Percentiles rank a stretch among this genome's conserved stretches.
Conservation (phyloP, 2,888 invertebrate species). For the Drosophila acutilabella region DNA sequence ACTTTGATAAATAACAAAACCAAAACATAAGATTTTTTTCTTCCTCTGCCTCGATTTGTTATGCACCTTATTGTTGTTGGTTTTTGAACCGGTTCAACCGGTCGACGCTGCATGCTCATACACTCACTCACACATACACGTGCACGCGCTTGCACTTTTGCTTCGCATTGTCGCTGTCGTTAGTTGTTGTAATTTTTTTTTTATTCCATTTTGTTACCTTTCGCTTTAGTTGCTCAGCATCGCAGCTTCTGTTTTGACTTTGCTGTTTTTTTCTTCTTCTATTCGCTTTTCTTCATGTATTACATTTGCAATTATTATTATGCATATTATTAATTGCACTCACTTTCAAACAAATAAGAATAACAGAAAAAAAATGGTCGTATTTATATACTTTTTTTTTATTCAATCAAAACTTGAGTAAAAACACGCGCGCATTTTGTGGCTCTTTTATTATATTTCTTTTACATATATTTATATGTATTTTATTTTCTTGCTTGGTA, state of each 20-base stretch:
- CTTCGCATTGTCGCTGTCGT: slow-evolving; percentile 13
- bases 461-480: not conserved
- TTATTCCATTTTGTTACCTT: slow-evolving; percentile 50
- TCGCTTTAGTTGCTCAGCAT: slow-evolving; percentile 35
- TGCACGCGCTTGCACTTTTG: slow-evolving; percentile 44
- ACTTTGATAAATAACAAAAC: slow-evolving; percentile 25
- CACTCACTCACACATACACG: slow-evolving; percentile 15
- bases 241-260: slow-evolving; percentile 53
- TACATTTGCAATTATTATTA: slow-evolving; percentile 17
- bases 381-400: slow-evolving; percentile 5
- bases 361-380: slow-evolving; percentile 44
- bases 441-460: slow-evolving; percentile 11
- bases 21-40: slow-evolving; percentile 32
- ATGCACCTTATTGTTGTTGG: slow-evolving; percentile 37
- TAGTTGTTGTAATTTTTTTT: slow-evolving; percentile 34
- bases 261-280: slow-evolving; percentile 25
- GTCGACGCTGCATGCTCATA: slow-evolving; percentile 43
- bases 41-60: slow-evolving; percentile 25
- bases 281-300: slow-evolving; percentile 2
- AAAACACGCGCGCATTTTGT: slow-evolving; percentile 59
- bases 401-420: slow-evolving; percentile 8
- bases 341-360: slow-evolving; percentile 37
- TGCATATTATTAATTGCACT: slow-evolving; percentile 22
- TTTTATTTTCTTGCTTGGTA: slow-evolving; percentile 8
- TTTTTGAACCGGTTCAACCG: slow-evolving; percentile 68